phyloP scores from a whole-genome alignment of 2,888 invertebrate species.

The Ectemnius continuus region DNA sequence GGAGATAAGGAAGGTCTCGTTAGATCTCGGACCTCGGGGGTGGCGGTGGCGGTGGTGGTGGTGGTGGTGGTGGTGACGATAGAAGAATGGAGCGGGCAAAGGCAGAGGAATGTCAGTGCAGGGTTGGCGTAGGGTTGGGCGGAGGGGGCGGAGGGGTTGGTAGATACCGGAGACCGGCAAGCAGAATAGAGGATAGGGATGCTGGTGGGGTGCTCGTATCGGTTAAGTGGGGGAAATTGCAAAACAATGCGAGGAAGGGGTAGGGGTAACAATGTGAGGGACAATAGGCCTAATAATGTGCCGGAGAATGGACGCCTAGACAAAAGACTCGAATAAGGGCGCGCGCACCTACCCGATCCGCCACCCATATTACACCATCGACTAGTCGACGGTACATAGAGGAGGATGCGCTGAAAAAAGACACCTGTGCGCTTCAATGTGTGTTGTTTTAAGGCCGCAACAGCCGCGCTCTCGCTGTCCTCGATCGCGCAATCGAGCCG shows the following conservation, averaged over 20 bases:
- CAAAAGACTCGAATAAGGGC: conserved; percentile 77
- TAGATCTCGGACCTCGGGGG: conserved; percentile 21
- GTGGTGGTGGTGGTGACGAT: not conserved
- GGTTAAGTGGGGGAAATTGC: conserved; percentile 78
- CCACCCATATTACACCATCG: conserved; percentile 65
- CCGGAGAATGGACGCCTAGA: conserved; percentile 78
- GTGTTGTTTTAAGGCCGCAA: conserved; percentile 31
- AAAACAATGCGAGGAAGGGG: conserved; percentile 76
- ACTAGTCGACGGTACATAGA: conserved; percentile 57
- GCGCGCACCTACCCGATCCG: conserved; percentile 65
- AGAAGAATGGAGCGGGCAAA: conserved; percentile 6
- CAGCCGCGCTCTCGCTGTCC: not conserved
- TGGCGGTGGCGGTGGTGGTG: not conserved
- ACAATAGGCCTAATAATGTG: conserved; percentile 78
- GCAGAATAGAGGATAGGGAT: conserved; percentile 52
- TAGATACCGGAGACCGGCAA: conserved; percentile 37
- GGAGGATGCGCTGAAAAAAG: conserved; percentile 39
- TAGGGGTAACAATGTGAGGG: conserved; percentile 76
- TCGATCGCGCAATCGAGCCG: not conserved
- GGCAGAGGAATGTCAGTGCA: conserved; percentile 32
- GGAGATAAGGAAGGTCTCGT: conserved; percentile 36
- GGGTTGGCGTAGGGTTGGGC: conserved; percentile 33
- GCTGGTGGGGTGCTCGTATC: conserved; percentile 70
- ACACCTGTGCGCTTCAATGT: conserved; percentile 43
- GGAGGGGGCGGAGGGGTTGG: conserved; percentile 41